These are phyloP conservation scores for Phasia obesa DNA, from an alignment of 2,888 invertebrate species.

Conservation along the genomic window DNA sequence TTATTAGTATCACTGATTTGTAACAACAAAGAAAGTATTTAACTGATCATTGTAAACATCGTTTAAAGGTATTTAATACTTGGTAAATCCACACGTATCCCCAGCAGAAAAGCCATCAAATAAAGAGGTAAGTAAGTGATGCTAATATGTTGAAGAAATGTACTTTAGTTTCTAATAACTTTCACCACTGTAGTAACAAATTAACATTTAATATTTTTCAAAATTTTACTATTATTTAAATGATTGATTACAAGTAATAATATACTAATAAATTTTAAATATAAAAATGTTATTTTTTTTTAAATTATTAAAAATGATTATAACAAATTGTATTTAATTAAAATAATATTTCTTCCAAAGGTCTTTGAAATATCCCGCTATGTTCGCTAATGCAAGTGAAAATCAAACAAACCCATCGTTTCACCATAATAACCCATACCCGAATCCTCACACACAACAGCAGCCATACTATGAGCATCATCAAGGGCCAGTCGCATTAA, in stretches of 20 bases:
- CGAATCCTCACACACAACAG: constrained; percentile 73
- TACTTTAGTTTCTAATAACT: too few relatives aligned
- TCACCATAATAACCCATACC: constrained; percentile 68
- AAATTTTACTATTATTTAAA: too few relatives aligned
- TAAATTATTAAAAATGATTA: too few relatives aligned
- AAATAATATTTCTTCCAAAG: constrained; percentile 62
- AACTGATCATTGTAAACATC: background rate
- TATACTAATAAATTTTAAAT: too few relatives aligned
- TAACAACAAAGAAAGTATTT: too few relatives aligned
- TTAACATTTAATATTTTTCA: too few relatives aligned
- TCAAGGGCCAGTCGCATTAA: constrained; percentile 64
- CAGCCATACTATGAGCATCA: constrained; percentile 72
- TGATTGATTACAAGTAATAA: too few relatives aligned
- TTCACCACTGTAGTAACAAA: too few relatives aligned
- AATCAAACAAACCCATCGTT: constrained; percentile 70
- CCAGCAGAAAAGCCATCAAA: constrained; percentile 36
- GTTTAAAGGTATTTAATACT: background rate
- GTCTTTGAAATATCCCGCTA: constrained; percentile 80
- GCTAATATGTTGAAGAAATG: too few relatives aligned
- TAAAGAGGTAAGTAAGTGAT: constrained; percentile 52
- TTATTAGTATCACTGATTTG: background rate
- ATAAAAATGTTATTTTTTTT: too few relatives aligned
- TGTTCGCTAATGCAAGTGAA: constrained; percentile 80
- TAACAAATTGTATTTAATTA: too few relatives aligned
- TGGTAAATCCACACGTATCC: constrained; percentile 35